A percentile compares a stretch with the other conserved stretches of the same genome.
These are phyloP conservation scores for Galerucella nymphaeae DNA, from an alignment of 2,888 invertebrate genomes.

Conservation along the genomic window DNA sequence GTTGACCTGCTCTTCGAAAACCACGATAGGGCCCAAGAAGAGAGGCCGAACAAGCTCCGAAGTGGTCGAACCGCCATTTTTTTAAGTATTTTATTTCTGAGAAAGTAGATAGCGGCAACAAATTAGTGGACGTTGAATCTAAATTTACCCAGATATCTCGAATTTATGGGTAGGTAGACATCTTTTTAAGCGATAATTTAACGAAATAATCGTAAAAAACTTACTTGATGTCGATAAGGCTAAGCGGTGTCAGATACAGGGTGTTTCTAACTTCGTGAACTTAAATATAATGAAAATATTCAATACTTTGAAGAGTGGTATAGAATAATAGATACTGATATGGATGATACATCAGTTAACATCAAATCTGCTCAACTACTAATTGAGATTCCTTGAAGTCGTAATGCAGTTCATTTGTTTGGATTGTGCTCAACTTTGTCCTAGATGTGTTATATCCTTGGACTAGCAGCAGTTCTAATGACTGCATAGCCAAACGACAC, in stretches of 20 bases:
- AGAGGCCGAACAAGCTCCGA: constrained; percentile 24
- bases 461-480: too few species aligned
- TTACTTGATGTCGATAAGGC: constrained; percentile 26
- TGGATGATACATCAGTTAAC: too few species aligned
- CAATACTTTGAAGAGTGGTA: not conserved
- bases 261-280: not conserved
- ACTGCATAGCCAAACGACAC: too few species aligned
- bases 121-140: constrained; percentile 21
- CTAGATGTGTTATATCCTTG: too few species aligned
- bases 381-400: too few species aligned
- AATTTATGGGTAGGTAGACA: constrained; percentile 31
- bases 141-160: constrained; percentile 16
- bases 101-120: constrained; percentile 33
- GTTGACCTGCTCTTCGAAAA: constrained; percentile 38
- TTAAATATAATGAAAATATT: not conserved
- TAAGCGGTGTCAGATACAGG: constrained; percentile 15
- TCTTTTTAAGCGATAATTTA: constrained; percentile 29
- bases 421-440: too few species aligned
- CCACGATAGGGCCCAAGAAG: constrained; percentile 40
- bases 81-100: constrained; percentile 45
- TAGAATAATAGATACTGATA: too few species aligned
- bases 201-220: constrained; percentile 26
- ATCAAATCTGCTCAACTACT: too few species aligned
- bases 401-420: too few species aligned
- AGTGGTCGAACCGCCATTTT: constrained; percentile 48